Evolutionary conservation across 2,113 vertebrate species (phyloP).

Genomic region (Actenoides hombroni): DNA sequence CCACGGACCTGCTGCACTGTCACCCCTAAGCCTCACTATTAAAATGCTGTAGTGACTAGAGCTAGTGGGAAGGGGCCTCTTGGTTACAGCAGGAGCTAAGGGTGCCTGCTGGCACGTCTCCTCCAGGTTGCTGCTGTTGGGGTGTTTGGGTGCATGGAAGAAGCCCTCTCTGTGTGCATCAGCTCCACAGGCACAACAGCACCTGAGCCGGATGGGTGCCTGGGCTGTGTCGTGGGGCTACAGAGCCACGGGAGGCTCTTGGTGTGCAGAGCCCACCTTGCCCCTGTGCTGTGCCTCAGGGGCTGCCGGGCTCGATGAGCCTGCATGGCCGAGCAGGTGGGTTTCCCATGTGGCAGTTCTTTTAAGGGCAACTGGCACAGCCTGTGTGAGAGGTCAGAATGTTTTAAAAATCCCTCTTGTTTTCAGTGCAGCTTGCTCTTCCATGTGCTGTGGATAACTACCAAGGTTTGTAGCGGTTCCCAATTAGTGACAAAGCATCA

Average conservation of each 20-base stretch:
- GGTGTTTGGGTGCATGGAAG: not conserved
- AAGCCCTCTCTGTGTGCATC: not conserved
- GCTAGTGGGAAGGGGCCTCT: not conserved
- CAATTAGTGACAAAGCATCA: not conserved
- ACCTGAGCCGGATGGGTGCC: not conserved
- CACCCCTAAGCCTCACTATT: rapidly evolving
- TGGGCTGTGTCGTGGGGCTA: not conserved
- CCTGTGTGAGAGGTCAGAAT: not conserved
- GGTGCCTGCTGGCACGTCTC: not conserved
- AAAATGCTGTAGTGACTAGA: not conserved
- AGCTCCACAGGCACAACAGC: rapidly evolving
- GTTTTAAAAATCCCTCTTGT: no score
- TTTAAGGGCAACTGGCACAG: not conserved
- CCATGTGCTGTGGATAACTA: not conserved
- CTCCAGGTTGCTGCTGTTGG: not conserved
- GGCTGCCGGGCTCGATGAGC: not conserved
- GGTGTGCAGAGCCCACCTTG: not conserved
- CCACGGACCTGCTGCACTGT: not conserved
- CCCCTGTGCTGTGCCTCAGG: rapidly evolving
- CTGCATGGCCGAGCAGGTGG: rapidly evolving
- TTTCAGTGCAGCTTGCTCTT: not conserved
- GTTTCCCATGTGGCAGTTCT: not conserved
- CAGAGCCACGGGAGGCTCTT: not conserved
- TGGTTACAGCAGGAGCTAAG: not conserved
- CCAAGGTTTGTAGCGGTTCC: not conserved